Base-by-base conservation (phyloP, 2,888 invertebrate genomes). In the Schizotus pectinicornis region DNA sequence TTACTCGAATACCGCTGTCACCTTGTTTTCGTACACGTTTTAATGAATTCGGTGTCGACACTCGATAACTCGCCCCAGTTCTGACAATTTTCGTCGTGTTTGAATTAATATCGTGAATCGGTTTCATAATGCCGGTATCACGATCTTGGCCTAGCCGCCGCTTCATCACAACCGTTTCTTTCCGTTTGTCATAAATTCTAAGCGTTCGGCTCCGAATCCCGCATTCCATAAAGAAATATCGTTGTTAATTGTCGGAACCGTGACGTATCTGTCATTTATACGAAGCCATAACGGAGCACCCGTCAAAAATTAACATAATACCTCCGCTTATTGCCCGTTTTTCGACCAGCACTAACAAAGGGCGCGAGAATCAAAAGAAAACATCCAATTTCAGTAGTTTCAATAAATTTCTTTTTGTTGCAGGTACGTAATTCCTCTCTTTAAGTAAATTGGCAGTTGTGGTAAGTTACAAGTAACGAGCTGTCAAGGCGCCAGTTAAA, bases 91-190 rank as follows among this genome's bases (percentile, higher is more conserved):
- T 42, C 48, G 48, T 49, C 22, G 47, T 49, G 37, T 58, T 53
- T 53, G 53, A 58, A 58, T 58, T 58, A 58, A 52, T 52, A 53
- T 58, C 45, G 41, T 58, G 58, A 58, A 58, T 52, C 37, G 48
- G 14, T 51, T 58, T 58, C 48, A 49, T 53, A 58, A 58, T 58
- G 47, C 58, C 37, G 30, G 46, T 43, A 58, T 53, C 53, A 58
- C 58, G 58, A 58, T 53, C 53, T 58, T 58, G 53, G 58, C 53
- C 58, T 53, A 43, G 43, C 53, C 48, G 33, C 32, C 49, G 35
- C 53, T 58, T 53, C 57, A 57, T 52, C 57, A 57, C 56, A 51
- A 51, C 50, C 46, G 50, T 42, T 51, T 52, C 45, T 52, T 52
- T 52, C 50, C 47, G 54, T 58, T 58, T 58, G 58, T 58, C 53